Evolutionary conservation across 2,113 vertebrate genomes (phyloP).

Genomic region (Hypanus sabinus): DNA sequence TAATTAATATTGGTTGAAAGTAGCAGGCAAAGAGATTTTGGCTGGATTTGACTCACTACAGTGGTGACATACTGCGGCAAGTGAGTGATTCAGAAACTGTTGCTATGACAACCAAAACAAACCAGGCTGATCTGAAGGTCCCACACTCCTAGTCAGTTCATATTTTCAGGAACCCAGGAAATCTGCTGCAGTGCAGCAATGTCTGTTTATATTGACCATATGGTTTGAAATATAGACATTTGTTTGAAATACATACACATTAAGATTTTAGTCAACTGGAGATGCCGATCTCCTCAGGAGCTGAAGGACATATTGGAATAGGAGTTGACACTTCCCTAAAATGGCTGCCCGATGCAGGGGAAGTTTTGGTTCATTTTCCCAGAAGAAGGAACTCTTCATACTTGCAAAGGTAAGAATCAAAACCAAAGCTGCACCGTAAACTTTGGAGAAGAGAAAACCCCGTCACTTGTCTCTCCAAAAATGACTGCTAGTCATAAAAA

Average conservation of each 20-base stretch:
- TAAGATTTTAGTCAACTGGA: constrained; percentile 9
- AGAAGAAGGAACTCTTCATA: constrained; percentile 55
- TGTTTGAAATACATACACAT: background rate
- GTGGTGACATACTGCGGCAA: background rate
- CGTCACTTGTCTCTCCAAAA: background rate
- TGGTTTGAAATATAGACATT: background rate
- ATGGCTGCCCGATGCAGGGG: constrained; percentile 46
- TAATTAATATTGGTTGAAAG: background rate
- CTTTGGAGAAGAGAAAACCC: background rate
- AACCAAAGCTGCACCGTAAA: background rate
- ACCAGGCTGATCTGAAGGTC: background rate
- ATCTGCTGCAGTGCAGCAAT: background rate
- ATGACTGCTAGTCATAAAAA: background rate
- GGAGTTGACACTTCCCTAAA: constrained; percentile 40
- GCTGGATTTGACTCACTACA: background rate
- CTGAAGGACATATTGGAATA: constrained; percentile 46
- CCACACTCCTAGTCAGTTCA: background rate
- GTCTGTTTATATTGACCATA: background rate
- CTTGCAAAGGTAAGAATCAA: constrained; percentile 57
- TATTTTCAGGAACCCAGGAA: background rate
- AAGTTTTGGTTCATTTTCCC: constrained; percentile 33
- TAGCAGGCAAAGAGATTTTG: background rate
- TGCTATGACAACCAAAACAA: constrained; percentile 4
- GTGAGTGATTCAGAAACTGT: background rate
- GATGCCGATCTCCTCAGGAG: constrained; percentile 55